Evolutionary conservation across 2,113 vertebrate species (phyloP).

Genomic region (Sinocyclocheilus anshuiensis): DNA sequence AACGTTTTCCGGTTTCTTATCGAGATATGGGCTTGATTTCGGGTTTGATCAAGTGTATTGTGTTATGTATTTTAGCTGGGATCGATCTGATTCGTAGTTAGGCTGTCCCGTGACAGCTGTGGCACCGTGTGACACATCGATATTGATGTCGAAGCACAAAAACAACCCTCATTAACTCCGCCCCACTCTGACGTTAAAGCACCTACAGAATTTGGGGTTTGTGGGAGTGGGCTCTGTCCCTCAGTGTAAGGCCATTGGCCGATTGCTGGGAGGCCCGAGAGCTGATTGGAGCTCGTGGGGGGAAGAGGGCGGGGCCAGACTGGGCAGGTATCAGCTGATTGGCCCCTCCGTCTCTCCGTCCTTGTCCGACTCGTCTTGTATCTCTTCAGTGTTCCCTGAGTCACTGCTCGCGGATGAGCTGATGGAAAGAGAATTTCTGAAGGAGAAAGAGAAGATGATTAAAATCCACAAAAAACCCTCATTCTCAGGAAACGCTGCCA

Average conservation of each 20-base stretch:
- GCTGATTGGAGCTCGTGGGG: slow-evolving; percentile 54
- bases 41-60: background rate
- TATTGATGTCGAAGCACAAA: slow-evolving; percentile 60
- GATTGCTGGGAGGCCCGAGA: slow-evolving; percentile 47
- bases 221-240: slow-evolving; percentile 51
- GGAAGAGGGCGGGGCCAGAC: slow-evolving; percentile 43
- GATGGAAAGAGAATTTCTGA: slow-evolving; percentile 88
- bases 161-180: slow-evolving; percentile 40
- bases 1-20: background rate
- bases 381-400: slow-evolving; percentile 98
- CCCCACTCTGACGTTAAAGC: slow-evolving; percentile 64
- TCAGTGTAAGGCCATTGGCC: slow-evolving; percentile 46
- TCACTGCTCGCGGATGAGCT: slow-evolving; percentile 96
- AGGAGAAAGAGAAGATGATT: background rate
- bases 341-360: slow-evolving; percentile 70
- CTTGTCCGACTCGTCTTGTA: slow-evolving; percentile 88
- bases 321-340: slow-evolving; percentile 70
- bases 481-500: background rate
- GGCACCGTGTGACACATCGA: slow-evolving; percentile 53
- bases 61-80: slow-evolving; percentile 52
- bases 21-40: background rate
- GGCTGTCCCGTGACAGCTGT: slow-evolving; percentile 62
- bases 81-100: slow-evolving; percentile 54
- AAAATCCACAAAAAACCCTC: background rate
- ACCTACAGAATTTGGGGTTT: slow-evolving; percentile 66